Evolutionary conservation across 2,113 vertebrate genomes (phyloP).

Genomic region (Sialia sialis): DNA sequence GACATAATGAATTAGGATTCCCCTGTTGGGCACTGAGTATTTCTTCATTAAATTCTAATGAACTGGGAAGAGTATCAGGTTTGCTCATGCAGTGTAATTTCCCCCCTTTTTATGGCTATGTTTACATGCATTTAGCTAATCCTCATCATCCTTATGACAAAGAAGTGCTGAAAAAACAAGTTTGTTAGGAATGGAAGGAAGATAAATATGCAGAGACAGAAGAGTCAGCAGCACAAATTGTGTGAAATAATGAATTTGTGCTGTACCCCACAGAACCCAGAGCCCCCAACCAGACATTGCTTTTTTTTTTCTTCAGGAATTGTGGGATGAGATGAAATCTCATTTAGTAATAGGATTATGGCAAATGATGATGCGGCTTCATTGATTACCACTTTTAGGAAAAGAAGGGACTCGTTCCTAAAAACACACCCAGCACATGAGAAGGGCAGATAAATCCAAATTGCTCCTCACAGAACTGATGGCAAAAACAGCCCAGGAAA

Average conservation of each 20-base stretch:
- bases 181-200: not conserved
- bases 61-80: slow-evolving; percentile 32
- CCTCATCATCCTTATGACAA: not conserved
- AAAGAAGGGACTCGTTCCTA: not conserved
- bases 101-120: not conserved
- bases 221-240: not conserved
- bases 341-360: not conserved
- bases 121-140: slow-evolving; percentile 19
- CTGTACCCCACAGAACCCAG: not conserved
- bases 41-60: slow-evolving; percentile 64
- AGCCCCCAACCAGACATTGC: not conserved
- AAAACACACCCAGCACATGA: not conserved
- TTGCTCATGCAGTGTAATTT: not conserved
- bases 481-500: not conserved
- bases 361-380: not conserved
- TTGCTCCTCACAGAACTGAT: not conserved
- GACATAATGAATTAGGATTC: slow-evolving; percentile 56
- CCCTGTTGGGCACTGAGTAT: slow-evolving; percentile 38
- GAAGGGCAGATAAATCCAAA: not conserved
- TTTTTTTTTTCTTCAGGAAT: not conserved
- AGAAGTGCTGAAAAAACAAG: not conserved
- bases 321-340: not conserved
- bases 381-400: not conserved
- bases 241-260: not conserved
- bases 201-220: not conserved